These are phyloP conservation scores for Xyliphius kryptos DNA, from an alignment of 2,113 vertebrate genomes.

Conservation along the genomic window DNA sequence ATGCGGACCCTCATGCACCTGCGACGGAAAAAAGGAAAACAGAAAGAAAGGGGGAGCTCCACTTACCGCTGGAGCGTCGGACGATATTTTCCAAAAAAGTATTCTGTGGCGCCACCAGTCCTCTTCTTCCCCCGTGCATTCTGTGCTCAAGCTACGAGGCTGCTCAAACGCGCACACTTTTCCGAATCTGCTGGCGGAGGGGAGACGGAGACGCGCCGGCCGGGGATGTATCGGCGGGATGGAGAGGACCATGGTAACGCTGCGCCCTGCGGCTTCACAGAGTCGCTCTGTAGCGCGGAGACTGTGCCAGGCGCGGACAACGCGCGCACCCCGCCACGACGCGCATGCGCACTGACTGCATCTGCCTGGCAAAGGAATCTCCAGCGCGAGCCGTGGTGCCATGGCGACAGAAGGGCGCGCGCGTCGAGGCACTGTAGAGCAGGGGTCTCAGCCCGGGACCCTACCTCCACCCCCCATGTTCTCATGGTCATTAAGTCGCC, in stretches of 20 bases:
- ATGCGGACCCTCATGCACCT: not conserved
- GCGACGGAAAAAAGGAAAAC: not conserved
- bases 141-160: slow-evolving; percentile 69
- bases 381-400: slow-evolving; percentile 18
- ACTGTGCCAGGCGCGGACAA: slow-evolving; percentile 57
- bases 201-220: slow-evolving; percentile 56
- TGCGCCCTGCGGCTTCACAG: slow-evolving; percentile 59
- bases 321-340: slow-evolving; percentile 35
- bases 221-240: slow-evolving; percentile 67
- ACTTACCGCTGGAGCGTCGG: slow-evolving; percentile 93
- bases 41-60: not conserved
- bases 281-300: slow-evolving; percentile 56
- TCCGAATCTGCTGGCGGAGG: slow-evolving; percentile 52
- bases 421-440: not conserved
- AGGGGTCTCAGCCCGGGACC: not conserved
- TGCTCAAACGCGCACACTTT: slow-evolving; percentile 57
- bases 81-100: slow-evolving; percentile 98
- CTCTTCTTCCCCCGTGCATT: slow-evolving; percentile 98
- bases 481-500: too few species aligned
- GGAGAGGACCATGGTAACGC: slow-evolving; percentile 76
- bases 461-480: too few species aligned
- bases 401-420: slow-evolving; percentile 5
- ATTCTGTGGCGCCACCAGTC: slow-evolving; percentile 97
- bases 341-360: slow-evolving; percentile 45
- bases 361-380: slow-evolving; percentile 31